Evolutionary conservation across 2,888 invertebrate genomes (phyloP).

Genomic region (Periphyllus acericola): DNA sequence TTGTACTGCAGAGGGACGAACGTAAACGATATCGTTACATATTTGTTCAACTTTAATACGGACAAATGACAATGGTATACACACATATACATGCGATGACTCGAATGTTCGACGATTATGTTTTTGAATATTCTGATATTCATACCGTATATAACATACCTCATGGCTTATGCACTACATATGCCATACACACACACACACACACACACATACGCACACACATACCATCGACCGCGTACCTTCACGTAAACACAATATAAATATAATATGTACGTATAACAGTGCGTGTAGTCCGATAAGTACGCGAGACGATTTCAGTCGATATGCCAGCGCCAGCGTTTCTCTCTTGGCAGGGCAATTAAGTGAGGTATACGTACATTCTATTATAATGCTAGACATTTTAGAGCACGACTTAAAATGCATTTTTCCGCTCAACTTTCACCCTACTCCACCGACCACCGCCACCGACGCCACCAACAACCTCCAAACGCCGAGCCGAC

Average conservation of each 20-base stretch:
- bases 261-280: background rate
- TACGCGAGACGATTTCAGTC: constrained; percentile 4
- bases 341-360: constrained; percentile 47
- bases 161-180: background rate
- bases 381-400: constrained; percentile 6
- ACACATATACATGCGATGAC: too few relatives aligned
- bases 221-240: background rate
- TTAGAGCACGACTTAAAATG: constrained; percentile 1
- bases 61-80: background rate
- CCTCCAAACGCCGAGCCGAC: background rate
- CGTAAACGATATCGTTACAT: background rate
- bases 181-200: background rate
- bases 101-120: constrained; percentile 5
- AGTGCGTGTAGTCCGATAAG: background rate
- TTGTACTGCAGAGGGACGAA: background rate
- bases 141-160: background rate
- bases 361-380: background rate
- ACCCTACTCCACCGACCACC: background rate
- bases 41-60: background rate
- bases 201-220: background rate
- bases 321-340: constrained; percentile 23
- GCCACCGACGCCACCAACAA: too few relatives aligned
- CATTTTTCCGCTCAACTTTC: background rate
- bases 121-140: constrained; percentile 30
- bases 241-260: background rate